Evolutionary conservation across 2,797 vertebrate genomes (phyloP).

Genomic region (Crocidura indochinensis): DNA sequence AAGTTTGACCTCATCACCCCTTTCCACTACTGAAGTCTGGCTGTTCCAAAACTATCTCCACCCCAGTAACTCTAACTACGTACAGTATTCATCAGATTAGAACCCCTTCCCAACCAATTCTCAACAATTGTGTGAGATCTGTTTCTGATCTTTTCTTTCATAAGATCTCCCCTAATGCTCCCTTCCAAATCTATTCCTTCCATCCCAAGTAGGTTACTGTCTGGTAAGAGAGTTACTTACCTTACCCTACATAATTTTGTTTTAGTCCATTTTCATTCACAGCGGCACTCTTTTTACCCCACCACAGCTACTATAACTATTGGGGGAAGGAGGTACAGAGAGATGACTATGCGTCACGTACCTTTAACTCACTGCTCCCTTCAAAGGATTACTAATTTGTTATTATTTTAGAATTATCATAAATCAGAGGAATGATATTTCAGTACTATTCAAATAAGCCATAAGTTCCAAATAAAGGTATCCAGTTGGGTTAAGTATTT

Average conservation of each 20-base stretch:
- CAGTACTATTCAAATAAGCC: conserved; percentile 56
- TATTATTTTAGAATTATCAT: conserved; percentile 52
- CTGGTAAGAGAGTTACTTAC: background rate
- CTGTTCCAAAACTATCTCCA: background rate
- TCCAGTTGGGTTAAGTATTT: background rate
- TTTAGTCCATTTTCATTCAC: background rate
- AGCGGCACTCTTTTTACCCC: background rate
- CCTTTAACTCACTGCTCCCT: conserved; percentile 16
- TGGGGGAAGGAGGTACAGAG: background rate
- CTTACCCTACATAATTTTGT: background rate
- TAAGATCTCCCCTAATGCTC: background rate
- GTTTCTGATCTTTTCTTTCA: conserved; percentile 20
- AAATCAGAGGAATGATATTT: conserved; percentile 48
- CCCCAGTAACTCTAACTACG: background rate
- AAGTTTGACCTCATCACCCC: background rate
- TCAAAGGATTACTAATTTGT: conserved; percentile 9
- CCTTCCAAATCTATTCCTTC: background rate
- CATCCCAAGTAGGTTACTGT: background rate
- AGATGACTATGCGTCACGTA: background rate
- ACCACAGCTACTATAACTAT: conserved; percentile 8
- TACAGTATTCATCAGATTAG: background rate
- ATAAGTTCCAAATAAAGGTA: conserved; percentile 28
- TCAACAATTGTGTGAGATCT: background rate
- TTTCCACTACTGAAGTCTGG: background rate
- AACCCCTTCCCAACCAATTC: background rate